Evolutionary conservation across 2,797 vertebrate genomes (phyloP).

Genomic region (Etheostoma nigrum): DNA sequence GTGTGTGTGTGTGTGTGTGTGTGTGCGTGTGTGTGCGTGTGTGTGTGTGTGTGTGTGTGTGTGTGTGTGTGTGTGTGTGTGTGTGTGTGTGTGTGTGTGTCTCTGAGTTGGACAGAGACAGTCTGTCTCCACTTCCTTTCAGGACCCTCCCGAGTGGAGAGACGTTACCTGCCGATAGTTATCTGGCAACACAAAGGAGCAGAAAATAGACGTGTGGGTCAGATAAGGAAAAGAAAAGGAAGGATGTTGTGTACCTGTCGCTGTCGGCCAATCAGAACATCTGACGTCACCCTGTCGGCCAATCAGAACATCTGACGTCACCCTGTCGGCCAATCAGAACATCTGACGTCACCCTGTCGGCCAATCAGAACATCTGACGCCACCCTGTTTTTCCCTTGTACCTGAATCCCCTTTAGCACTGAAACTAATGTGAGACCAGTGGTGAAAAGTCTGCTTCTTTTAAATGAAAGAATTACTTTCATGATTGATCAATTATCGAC

Average conservation of each 20-base stretch:
- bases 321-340: slow-evolving; percentile 15
- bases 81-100: slow-evolving; percentile 31
- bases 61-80: not conserved
- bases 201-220: slow-evolving; percentile 16
- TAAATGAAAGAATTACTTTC: too few species aligned
- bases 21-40: not conserved
- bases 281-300: slow-evolving; percentile 1
- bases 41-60: slow-evolving; percentile 21
- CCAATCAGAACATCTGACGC: too few species aligned
- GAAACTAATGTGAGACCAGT: too few species aligned
- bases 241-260: slow-evolving; percentile 7
- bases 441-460: too few species aligned
- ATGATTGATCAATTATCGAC: too few species aligned
- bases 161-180: slow-evolving; percentile 61
- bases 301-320: too few species aligned
- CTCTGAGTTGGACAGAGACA: slow-evolving; percentile 53
- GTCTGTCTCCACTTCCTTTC: slow-evolving; percentile 53
- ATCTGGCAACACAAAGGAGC: slow-evolving; percentile 49
- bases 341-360: slow-evolving; percentile 2
- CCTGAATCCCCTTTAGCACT: too few species aligned
- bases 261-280: slow-evolving; percentile 19
- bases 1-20: slow-evolving; percentile 21
- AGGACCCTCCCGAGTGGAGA: slow-evolving; percentile 37
- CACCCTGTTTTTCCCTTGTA: too few species aligned
- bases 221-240: slow-evolving; percentile 53